These are phyloP conservation scores for Momotus momota DNA, from an alignment of 2,797 vertebrate species.

Conservation along the genomic window DNA sequence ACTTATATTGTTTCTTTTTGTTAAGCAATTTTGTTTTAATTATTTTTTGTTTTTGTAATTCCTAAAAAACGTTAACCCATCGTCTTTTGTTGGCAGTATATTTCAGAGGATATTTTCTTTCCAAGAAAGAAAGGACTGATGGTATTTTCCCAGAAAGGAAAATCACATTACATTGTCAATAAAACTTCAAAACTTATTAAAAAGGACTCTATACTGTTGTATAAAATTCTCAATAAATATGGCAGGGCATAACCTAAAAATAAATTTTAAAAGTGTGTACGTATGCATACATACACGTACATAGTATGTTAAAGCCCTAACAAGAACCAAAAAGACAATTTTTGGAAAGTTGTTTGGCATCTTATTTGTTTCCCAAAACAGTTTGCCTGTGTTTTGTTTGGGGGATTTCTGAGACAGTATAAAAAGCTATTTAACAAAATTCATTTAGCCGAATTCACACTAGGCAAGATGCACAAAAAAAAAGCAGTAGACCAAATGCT, in stretches of 20 bases:
- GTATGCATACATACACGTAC: not conserved
- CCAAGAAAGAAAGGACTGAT: not conserved
- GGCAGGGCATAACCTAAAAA: not conserved
- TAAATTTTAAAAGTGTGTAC: not conserved
- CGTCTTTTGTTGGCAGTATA: not conserved
- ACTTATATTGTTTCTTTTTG: not conserved
- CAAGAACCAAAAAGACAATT: not conserved
- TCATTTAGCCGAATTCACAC: not conserved
- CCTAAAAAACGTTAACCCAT: not conserved
- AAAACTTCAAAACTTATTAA: conserved; percentile 32
- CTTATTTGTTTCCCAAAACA: not conserved
- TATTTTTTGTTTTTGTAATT: not conserved
- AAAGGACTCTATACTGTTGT: not conserved
- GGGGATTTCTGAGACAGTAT: not conserved
- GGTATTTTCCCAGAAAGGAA: not conserved
- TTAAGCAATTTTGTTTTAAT: not conserved
- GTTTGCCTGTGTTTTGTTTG: not conserved
- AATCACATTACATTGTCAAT: not conserved
- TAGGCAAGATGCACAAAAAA: not conserved
- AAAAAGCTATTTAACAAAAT: not conserved
- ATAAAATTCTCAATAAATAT: conserved; percentile 28
- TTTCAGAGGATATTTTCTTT: not conserved
- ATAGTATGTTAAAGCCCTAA: not conserved
- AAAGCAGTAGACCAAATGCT: not conserved
- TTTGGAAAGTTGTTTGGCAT: not conserved